phyloP scores from a whole-genome alignment of 2,113 vertebrate genomes.

The Axis porcinus region DNA sequence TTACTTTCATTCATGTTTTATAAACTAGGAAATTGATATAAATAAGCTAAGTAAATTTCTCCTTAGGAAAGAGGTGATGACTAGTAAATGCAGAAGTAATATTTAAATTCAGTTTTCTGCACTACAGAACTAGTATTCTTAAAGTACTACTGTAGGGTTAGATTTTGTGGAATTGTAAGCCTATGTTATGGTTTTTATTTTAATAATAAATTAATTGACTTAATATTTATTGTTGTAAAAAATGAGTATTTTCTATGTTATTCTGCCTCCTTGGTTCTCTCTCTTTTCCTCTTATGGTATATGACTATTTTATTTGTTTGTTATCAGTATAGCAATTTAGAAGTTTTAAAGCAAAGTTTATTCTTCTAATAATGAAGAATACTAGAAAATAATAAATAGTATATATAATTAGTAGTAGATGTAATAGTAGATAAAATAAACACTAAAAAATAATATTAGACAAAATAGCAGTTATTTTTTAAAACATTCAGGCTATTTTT shows the following conservation, averaged over 20 bases:
- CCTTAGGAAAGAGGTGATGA: not conserved
- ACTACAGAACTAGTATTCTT: not conserved
- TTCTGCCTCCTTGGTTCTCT: not conserved
- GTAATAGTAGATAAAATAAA: not conserved
- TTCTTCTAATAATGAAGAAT: not conserved
- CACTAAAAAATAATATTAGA: not conserved
- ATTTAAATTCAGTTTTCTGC: not conserved
- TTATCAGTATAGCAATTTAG: not conserved
- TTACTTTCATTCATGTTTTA: not conserved
- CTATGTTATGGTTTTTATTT: not conserved
- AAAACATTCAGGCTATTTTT: not conserved
- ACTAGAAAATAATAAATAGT: not conserved
- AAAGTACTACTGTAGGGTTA: not conserved
- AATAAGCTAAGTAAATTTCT: not conserved
- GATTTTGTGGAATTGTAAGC: not conserved
- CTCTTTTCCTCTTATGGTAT: not conserved
- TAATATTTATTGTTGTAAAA: constrained; percentile 1
- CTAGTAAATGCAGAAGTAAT: not conserved
- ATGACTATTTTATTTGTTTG: not conserved
- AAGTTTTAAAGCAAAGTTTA: not conserved
- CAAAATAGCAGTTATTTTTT: not conserved
- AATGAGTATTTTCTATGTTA: not conserved
- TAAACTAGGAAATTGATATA: not conserved
- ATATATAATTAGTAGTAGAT: not conserved
- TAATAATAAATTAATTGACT: constrained; percentile 4